These are phyloP conservation scores for Synergus laeviventris DNA, from an alignment of 2,888 invertebrate species.

Conservation along the genomic window DNA sequence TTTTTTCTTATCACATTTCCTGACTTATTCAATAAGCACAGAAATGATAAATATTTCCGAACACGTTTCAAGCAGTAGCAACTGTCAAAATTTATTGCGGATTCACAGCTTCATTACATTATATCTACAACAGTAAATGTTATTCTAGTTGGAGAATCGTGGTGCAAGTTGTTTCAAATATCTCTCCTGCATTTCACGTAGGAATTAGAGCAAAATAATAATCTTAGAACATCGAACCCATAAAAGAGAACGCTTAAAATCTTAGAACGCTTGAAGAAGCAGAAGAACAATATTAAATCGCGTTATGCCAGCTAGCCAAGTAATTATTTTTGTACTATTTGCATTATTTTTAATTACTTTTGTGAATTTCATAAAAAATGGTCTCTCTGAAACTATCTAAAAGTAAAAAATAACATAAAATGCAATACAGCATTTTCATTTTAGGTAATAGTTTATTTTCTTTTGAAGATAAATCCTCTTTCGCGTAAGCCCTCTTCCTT, in stretches of 20 bases:
- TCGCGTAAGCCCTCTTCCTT: neutral
- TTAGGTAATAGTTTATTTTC: neutral
- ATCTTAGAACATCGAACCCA: neutral
- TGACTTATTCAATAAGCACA: too few relatives aligned
- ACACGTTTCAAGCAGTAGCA: neutral
- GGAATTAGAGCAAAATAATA: neutral
- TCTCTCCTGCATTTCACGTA: neutral
- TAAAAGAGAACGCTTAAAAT: neutral
- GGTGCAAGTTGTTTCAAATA: neutral
- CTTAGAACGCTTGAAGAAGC: neutral
- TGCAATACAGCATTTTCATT: neutral
- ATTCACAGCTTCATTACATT: neutral
- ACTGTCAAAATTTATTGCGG: neutral
- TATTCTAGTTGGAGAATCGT: neutral
- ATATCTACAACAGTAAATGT: neutral
- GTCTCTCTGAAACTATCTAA: neutral
- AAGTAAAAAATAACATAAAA: neutral
- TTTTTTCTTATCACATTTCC: neutral
- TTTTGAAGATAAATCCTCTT: neutral
- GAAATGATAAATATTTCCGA: neutral
- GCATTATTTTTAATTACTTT: neutral
- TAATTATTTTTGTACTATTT: too few relatives aligned
- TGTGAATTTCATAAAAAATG: too few relatives aligned
- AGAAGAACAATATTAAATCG: neutral
- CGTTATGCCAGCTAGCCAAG: too few relatives aligned